A percentile compares a stretch with the other conserved stretches of the same genome.
Evolutionary conservation across 1,140 invertebrate genomes (phyloP).

Genomic region (Heliconius hermathena): DNA sequence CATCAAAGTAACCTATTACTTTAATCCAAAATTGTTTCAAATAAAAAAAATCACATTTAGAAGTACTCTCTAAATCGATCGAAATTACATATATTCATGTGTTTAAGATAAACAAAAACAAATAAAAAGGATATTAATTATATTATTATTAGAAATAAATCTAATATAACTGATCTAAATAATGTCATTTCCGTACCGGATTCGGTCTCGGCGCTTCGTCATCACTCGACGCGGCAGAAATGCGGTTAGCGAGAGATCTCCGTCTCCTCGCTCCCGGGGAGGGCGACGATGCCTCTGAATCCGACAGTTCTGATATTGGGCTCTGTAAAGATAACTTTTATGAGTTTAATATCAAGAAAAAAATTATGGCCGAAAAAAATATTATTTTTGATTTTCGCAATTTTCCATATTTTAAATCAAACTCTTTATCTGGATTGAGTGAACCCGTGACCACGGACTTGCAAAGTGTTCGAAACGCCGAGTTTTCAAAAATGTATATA

Average conservation of each 20-base stretch:
- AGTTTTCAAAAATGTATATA: too few relatives aligned
- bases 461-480: too few relatives aligned
- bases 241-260: constrained; percentile 57
- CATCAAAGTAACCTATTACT: too few relatives aligned
- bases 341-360: neutral
- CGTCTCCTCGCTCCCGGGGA: constrained; percentile 64
- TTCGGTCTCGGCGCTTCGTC: constrained; percentile 65
- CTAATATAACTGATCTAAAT: neutral
- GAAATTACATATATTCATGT: too few relatives aligned
- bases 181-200: constrained; percentile 44
- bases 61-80: too few relatives aligned
- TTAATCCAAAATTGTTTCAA: too few relatives aligned
- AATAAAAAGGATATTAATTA: neutral
- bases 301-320: constrained; percentile 74
- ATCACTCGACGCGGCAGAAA: constrained; percentile 70
- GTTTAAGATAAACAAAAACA: too few relatives aligned
- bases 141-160: neutral
- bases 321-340: constrained; percentile 50
- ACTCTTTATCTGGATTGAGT: too few relatives aligned
- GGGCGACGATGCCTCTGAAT: constrained; percentile 71
- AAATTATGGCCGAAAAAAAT: neutral
- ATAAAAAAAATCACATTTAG: too few relatives aligned
- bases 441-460: too few relatives aligned
- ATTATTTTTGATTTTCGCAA: too few relatives aligned
- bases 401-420: too few relatives aligned